Conservation (phyloP, 1,140 invertebrate species). For the Drosophila subpulchrella region DNA sequence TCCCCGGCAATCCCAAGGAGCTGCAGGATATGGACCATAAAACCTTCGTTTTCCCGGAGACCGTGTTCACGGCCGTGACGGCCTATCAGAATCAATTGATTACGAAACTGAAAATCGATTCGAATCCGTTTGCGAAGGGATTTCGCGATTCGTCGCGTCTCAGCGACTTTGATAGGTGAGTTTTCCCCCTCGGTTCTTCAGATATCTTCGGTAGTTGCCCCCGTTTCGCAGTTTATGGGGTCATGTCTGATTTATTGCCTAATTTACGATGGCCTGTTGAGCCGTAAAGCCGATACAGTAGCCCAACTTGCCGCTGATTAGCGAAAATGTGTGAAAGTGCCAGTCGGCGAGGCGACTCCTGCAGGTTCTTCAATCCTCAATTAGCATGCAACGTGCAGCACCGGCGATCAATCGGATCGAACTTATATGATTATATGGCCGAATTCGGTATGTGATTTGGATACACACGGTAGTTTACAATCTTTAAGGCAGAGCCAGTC, state of each 20-base stretch:
- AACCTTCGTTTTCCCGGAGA: slow-evolving; percentile 97
- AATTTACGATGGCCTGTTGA: slow-evolving; percentile 54
- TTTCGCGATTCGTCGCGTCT: slow-evolving; percentile 97
- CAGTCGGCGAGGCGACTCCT: slow-evolving; percentile 7
- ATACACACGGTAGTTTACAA: neutral
- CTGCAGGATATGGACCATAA: slow-evolving; percentile 93
- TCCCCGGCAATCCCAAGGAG: slow-evolving; percentile 93
- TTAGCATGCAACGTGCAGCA: slow-evolving; percentile 49
- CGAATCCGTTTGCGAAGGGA: slow-evolving; percentile 98
- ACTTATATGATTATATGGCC: slow-evolving; percentile 12
- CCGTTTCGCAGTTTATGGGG: slow-evolving; percentile 42
- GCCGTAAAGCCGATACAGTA: slow-evolving; percentile 62
- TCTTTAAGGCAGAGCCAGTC: neutral
- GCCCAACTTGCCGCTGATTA: slow-evolving; percentile 65
- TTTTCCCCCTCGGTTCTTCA: slow-evolving; percentile 3
- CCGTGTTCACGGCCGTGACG: slow-evolving; percentile 98
- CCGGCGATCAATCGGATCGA: slow-evolving; percentile 6
- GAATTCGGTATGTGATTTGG: neutral
- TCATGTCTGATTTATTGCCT: slow-evolving; percentile 57
- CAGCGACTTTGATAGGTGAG: slow-evolving; percentile 93
- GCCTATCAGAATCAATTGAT: slow-evolving; percentile 99
- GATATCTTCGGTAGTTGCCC: slow-evolving; percentile 40
- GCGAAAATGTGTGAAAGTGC: slow-evolving; percentile 77
- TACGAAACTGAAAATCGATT: slow-evolving; percentile 98
- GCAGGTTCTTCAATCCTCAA: slow-evolving; percentile 29